A percentile compares a stretch with the other conserved stretches of the same genome.
Evolutionary conservation across 2,888 invertebrate genomes (phyloP).

Genomic region (Oxytorus armatus): DNA sequence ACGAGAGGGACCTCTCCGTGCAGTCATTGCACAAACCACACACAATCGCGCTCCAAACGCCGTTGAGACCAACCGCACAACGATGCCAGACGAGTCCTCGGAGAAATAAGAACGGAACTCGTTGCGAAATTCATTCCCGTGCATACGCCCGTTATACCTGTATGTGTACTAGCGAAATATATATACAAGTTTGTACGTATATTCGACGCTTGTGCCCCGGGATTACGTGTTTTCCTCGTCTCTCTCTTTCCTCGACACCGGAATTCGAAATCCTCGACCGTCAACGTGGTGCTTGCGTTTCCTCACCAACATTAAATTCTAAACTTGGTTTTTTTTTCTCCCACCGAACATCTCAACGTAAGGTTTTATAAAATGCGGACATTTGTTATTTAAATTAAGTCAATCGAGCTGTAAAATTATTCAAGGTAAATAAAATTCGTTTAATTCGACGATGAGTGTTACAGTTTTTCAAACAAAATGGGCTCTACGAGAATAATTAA

Average conservation of each 20-base stretch:
- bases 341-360: neutral
- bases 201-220: slow-evolving; percentile 11
- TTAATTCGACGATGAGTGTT: neutral
- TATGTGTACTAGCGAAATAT: slow-evolving; percentile 8
- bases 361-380: neutral
- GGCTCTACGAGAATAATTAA: neutral
- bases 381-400: neutral
- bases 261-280: slow-evolving; percentile 49
- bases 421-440: neutral
- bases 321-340: slow-evolving; percentile 1
- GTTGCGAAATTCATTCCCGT: slow-evolving; percentile 73
- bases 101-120: slow-evolving; percentile 76
- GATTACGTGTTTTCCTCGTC: slow-evolving; percentile 57
- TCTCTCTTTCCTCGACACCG: slow-evolving; percentile 26
- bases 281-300: neutral
- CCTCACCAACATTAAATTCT: slow-evolving; percentile 3
- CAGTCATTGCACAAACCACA: slow-evolving; percentile 56
- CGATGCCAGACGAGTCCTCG: slow-evolving; percentile 69
- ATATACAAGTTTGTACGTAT: neutral
- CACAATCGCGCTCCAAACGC: slow-evolving; percentile 62
- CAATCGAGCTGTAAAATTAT: neutral
- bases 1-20: slow-evolving; percentile 31
- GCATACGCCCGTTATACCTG: slow-evolving; percentile 34
- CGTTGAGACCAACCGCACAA: slow-evolving; percentile 60
- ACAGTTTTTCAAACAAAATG: neutral